Base-by-base conservation (phyloP, 1,140 invertebrate species). In the Polyergus mexicanus region DNA sequence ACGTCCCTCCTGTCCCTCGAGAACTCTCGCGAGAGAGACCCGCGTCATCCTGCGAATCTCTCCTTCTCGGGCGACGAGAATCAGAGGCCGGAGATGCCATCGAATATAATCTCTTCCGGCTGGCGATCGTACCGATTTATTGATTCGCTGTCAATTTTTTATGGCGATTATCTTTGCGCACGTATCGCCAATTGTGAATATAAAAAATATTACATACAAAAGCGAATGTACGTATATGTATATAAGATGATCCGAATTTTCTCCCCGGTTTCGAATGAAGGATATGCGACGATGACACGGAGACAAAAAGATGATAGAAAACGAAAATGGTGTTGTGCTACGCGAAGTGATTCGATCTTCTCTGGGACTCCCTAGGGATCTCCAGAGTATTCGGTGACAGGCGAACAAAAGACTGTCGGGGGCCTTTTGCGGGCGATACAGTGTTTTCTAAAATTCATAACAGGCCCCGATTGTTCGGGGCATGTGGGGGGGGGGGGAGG, bases 381-480 rank as follows among this genome's bases (percentile, higher is more conserved):
- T 58, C 71, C 71, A 47, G 60, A 84, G 84, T 80, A 72, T 54
- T 54, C 91, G 91, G 91, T 92, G 92, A 94, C 92, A 93, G 92
- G 71, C 86, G 84, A 47, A 94, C 93, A 94, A 94, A 90, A 69
- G 86, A 44, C 22, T 35, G 66, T 28, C 72, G 80, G 54, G 84
- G 69, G 77, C 86, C 85, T 88, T 86, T 88, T 85, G 78, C 89
- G 75, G 84, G 77, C 86, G 77, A 25, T 76, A 66, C 88, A 91
- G 80, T 92, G 89, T 93, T 93, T 93, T 91, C 84, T 69, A 60
- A 92, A 92, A 93, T 93, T 91, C 88, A 78, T 89, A 87, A 83
- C 88, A 84, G 74, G 78, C 65, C 63, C 35, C 89, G 81, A 92
- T 92, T 93, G 89, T 91, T 83, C 91, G 66, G 65, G 63, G 54